Evolutionary conservation across 2,113 vertebrate species (phyloP), one percentile per base, ranked within the genome.

Genomic region (Pongo abelii): DNA sequence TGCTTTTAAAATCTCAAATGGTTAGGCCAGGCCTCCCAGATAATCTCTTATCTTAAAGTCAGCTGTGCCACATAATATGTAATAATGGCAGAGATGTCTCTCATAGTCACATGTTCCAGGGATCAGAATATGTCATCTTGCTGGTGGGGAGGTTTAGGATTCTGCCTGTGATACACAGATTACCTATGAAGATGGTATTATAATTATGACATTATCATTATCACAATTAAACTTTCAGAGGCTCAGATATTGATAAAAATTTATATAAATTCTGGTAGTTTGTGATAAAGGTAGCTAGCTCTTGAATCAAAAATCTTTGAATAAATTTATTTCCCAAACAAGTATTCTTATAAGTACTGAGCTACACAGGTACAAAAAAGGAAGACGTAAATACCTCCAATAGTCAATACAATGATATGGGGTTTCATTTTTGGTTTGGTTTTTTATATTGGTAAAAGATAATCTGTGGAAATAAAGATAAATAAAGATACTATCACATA

Each of bases 381-480:
- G 9, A 74, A 57, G 67, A 52, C 18, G 91, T 0, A 10, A 89
- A 38, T 1, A 69, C 0, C 27, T 3, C 8, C 18, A 77, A 14
- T 16, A 2, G 43, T 72, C 27, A 57, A 20, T 57, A 16, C 8
- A 70, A 35, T 75, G 14, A 64, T 64, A 30, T 64, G 61, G 11
- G 25, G 25, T 12, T 64, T 64, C 61, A 30, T 11, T 57, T 61
- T 67, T 75, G 48, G 1, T 27, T 72, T 87, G 6, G 46, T 70
- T 12, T 92, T 91, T 79, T 69, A 38, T 40, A 86, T 57, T 80
- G n/a, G 50, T 93, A 46, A 96, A 81, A 50, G 22, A 35, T 57
- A 77, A n/a, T 16, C 72, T 69, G 17, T 40, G 46, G 18, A 1
- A 83, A 30, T 8, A 0, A 27, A 48, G 61, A 5, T 3, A 97